Evolutionary conservation across 2,797 vertebrate genomes (phyloP).

Genomic region (Hylomyscus alleni): DNA sequence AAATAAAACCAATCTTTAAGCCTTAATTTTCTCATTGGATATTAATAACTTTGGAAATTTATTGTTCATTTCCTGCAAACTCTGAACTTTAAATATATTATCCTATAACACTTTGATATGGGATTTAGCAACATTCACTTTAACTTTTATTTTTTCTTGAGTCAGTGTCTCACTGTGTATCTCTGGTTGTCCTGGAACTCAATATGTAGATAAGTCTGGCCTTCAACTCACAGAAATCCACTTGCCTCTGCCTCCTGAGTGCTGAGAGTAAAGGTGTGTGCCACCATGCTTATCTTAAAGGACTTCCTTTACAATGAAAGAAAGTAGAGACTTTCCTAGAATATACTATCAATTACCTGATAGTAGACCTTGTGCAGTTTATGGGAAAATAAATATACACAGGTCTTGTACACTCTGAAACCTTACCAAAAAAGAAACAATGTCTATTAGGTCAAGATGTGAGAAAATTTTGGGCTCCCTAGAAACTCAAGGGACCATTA

Average conservation of each 20-base stretch:
- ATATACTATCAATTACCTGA: conserved; percentile 44
- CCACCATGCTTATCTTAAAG: neutral
- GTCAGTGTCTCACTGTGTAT: neutral
- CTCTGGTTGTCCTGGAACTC: neutral
- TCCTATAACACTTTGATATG: neutral
- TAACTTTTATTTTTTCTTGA: neutral
- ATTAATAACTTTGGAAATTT: conserved; percentile 31
- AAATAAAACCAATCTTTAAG: conserved; percentile 7
- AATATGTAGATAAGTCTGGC: no score
- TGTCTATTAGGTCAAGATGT: neutral
- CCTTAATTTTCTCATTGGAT: conserved; percentile 42
- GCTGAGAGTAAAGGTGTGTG: neutral
- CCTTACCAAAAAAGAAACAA: neutral
- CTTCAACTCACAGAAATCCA: neutral
- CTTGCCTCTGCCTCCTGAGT: neutral
- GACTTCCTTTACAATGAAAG: conserved; percentile 40
- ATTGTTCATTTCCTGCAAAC: conserved; percentile 7
- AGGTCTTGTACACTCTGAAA: neutral
- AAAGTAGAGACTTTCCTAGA: conserved; percentile 59
- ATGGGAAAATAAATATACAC: conserved; percentile 57
- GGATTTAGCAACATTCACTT: neutral
- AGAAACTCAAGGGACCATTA: neutral
- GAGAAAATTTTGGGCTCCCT: neutral
- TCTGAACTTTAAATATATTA: neutral
- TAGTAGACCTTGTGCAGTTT: conserved; percentile 21